These are phyloP conservation scores for Epinephelus coioides DNA, from an alignment of 2,797 vertebrate genomes.

Conservation along the genomic window DNA sequence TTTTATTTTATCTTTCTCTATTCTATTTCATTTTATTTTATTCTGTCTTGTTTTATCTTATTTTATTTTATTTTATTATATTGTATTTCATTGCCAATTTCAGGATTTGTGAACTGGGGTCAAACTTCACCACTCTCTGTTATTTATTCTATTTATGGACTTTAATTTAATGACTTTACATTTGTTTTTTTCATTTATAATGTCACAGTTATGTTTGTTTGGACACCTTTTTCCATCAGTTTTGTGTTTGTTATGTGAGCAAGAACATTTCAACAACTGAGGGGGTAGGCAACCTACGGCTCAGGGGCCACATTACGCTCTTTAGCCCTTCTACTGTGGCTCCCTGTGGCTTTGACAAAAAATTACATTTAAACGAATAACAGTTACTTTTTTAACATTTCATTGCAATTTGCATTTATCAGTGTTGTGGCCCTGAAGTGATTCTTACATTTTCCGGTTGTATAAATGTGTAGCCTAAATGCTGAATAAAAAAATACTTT, in stretches of 20 bases:
- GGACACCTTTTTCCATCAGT: not conserved
- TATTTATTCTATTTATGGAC: conserved; percentile 74
- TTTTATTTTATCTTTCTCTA: conserved; percentile 13
- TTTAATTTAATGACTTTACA: conserved; percentile 48
- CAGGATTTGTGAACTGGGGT: not conserved
- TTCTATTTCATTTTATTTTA: not conserved
- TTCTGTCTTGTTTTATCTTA: not conserved
- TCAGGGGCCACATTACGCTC: too few species aligned
- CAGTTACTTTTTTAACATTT: too few species aligned
- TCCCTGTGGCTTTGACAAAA: too few species aligned
- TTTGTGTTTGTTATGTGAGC: not conserved
- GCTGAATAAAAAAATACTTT: too few species aligned
- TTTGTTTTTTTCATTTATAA: not conserved
- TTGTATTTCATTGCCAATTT: not conserved
- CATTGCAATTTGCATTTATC: too few species aligned
- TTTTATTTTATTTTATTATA: not conserved
- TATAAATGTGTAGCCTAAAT: too few species aligned
- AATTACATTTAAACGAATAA: too few species aligned
- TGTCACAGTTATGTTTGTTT: not conserved
- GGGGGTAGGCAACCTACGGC: too few species aligned
- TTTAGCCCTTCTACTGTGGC: too few species aligned
- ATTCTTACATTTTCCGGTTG: too few species aligned
- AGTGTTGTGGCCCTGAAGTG: too few species aligned
- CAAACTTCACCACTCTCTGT: conserved; percentile 8
- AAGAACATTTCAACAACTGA: not conserved